Evolutionary conservation across 2,797 vertebrate genomes (phyloP), one percentile per base, ranked within the genome.

Genomic region (Propithecus deckenii): DNA sequence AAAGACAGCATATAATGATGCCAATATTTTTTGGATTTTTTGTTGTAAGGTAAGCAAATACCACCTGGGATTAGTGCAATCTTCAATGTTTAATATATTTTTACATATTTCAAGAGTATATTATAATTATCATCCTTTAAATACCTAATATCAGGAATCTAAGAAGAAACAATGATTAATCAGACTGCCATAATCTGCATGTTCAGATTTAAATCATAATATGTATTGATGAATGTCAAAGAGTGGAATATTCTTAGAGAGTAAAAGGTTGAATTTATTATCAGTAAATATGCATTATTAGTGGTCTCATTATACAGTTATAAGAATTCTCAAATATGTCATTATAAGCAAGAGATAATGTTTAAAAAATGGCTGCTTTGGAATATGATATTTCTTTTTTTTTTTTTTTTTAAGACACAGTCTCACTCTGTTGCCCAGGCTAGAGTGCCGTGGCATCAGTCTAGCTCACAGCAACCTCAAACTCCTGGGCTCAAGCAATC

Each of bases 191-290:
- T 80, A 93, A 96, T 91, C 55, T 91, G 38, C 86, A 96, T 93
- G 59, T 59, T 88, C 13, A 30, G 87, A 91, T 91, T 92, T 95
- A 91, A 96, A 86, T 95, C n/a, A 91, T 80, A 52, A 71, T 90
- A 94, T 94, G 65, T 85, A 96, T 63, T 25, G 85, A 91, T 79
- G 61, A 94, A 94, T 95, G 94, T 96, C 86, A 96, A 94, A 97
- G 79, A 69, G 46, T 95, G 38, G 20, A 28, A 94, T 94, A 87
- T 92, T 95, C 55, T 92, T 95, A 95, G 89, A 95, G 18, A 90
- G 92, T 84, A 80, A 96, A 97, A 97, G 89, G 72, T 93, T 97
- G 89, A 93, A 94, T 94, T 93, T 96, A 94, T 96, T 88, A 88
- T 80, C 17, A 94, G 55, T 67, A 86, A 80, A 43, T 7, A 88